Percentiles rank a stretch among this genome's conserved stretches.
phyloP scores from a whole-genome alignment of 2,888 invertebrate species.

The Stictocephala bisonia region DNA sequence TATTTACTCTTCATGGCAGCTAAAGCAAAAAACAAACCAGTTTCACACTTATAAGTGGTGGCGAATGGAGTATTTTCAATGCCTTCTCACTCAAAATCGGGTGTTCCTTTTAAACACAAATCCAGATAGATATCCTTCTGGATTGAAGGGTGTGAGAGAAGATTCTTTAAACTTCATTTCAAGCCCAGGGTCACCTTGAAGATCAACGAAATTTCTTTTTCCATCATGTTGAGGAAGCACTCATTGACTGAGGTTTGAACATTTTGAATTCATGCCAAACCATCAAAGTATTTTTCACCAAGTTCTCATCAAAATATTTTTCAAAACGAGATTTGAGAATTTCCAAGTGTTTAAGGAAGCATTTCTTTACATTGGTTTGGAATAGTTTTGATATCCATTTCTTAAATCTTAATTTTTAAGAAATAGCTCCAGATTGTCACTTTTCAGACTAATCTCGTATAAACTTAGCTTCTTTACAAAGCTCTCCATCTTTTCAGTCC shows the following conservation, averaged over 20 bases:
- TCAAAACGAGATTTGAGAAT: slow-evolving; percentile 22
- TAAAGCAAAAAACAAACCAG: neutral
- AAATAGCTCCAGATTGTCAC: slow-evolving; percentile 2
- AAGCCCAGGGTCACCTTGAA: slow-evolving; percentile 7
- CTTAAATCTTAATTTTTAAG: slow-evolving; percentile 3
- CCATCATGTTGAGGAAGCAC: neutral
- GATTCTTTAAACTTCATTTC: slow-evolving; percentile 4
- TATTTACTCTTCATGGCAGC: slow-evolving; percentile 18
- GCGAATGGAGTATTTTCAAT: slow-evolving; percentile 24
- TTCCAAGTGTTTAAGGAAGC: slow-evolving; percentile 32
- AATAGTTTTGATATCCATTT: slow-evolving; percentile 18
- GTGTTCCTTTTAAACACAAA: neutral
- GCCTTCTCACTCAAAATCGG: slow-evolving; percentile 6
- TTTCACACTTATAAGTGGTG: neutral
- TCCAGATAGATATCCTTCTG: slow-evolving; percentile 7
- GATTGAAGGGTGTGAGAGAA: neutral
- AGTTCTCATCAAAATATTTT: slow-evolving; percentile 21
- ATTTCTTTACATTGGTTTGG: slow-evolving; percentile 30
- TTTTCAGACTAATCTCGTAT: neutral
- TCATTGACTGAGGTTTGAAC: slow-evolving; percentile 16
- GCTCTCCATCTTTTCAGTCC: neutral
- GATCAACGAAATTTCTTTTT: neutral
- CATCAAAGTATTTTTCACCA: too few species aligned
- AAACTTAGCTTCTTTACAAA: slow-evolving; percentile 27
- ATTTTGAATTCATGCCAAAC: slow-evolving; percentile 5